These are phyloP conservation scores for Campaea margaritaria DNA, from an alignment of 2,888 invertebrate genomes.

Conservation along the genomic window DNA sequence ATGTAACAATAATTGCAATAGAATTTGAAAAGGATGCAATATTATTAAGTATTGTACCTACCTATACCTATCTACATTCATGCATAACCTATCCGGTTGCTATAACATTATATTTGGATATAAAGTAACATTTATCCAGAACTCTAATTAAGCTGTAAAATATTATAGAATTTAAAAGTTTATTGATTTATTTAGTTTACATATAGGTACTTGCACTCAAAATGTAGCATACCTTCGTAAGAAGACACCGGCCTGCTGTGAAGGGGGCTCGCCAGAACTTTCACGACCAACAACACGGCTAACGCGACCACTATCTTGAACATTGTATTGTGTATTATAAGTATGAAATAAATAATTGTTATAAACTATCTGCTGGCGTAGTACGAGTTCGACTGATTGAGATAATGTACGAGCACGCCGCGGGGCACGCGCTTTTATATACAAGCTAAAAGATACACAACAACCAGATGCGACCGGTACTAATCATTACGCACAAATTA, in stretches of 20 bases:
- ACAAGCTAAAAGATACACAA: conserved; percentile 58
- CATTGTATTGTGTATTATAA: conserved; percentile 45
- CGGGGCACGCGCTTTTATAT: conserved; percentile 54
- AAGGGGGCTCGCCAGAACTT: conserved; percentile 50
- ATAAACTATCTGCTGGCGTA: conserved; percentile 36
- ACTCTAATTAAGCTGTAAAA: no score
- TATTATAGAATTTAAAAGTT: no score
- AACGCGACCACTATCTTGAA: conserved; percentile 56
- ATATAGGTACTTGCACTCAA: no score
- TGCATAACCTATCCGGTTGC: no score
- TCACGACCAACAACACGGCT: conserved; percentile 51
- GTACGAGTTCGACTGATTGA: conserved; percentile 39
- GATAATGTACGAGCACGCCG: conserved; percentile 46
- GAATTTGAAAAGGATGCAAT: no score
- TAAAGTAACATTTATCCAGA: no score
- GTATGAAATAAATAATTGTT: conserved; percentile 22
- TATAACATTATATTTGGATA: no score
- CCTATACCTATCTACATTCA: no score
- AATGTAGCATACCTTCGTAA: conserved; percentile 47
- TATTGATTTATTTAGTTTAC: no score
- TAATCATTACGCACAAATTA: conserved; percentile 2
- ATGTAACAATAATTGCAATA: no score
- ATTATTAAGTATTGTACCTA: no score
- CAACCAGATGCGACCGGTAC: conserved; percentile 40
- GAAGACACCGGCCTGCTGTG: conserved; percentile 32